These are phyloP conservation scores for Drosophila meridionalis DNA, from an alignment of 2,888 invertebrate genomes.

Conservation along the genomic window DNA sequence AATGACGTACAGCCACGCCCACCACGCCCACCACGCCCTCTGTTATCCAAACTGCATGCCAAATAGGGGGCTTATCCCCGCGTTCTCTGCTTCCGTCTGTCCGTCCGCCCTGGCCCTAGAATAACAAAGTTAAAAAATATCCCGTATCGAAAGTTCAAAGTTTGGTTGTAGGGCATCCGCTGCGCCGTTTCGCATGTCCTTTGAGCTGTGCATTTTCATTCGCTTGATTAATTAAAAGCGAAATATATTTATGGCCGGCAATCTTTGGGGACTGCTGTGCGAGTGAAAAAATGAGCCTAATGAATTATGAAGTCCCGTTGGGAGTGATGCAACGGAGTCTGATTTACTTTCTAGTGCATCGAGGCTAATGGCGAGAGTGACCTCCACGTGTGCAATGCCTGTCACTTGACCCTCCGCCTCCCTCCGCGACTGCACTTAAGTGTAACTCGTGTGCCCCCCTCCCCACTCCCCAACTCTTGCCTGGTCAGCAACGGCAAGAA, in stretches of 20 bases:
- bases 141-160: constrained; percentile 73
- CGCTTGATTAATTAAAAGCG: constrained; percentile 77
- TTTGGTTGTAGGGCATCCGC: constrained; percentile 71
- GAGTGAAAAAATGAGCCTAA: constrained; percentile 42
- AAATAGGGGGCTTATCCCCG: constrained; percentile 72
- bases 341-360: constrained; percentile 54
- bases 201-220: constrained; percentile 54
- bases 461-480: not conserved
- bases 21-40: not conserved
- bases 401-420: constrained; percentile 40
- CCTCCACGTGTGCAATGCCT: constrained; percentile 24
- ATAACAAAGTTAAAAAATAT: constrained; percentile 55
- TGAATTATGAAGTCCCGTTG: constrained; percentile 61
- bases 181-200: constrained; percentile 43
- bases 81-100: constrained; percentile 28
- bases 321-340: constrained; percentile 27
- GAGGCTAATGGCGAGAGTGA: constrained; percentile 27
- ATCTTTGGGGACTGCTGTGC: constrained; percentile 58
- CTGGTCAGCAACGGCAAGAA: constrained; percentile 6
- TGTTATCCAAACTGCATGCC: constrained; percentile 33
- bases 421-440: not conserved
- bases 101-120: constrained; percentile 35
- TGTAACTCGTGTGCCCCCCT: not conserved
- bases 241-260: constrained; percentile 68
- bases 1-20: constrained; percentile 25